Base-by-base conservation (phyloP, 2,797 vertebrate genomes). In the Todus mexicanus region DNA sequence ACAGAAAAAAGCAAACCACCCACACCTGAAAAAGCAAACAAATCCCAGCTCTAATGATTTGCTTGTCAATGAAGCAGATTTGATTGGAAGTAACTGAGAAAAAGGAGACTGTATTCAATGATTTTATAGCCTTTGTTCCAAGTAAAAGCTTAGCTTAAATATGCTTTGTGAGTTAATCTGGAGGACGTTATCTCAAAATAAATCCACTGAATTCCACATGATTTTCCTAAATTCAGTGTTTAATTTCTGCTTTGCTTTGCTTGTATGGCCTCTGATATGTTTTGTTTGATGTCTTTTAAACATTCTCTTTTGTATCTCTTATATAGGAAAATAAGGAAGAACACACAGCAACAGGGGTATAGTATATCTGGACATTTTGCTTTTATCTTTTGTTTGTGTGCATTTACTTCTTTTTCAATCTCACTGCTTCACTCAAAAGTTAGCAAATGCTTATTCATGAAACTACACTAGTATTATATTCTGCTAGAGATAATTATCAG, bases 311-410 rank as follows among this genome's bases (percentile, higher is more conserved):
- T 84, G 6, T 56, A 10, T 88, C 27, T 91, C 35, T 79, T 38
- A 15, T 53, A 7, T 35, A 96, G 96, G 94, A 95, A 84, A 66
- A 12, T 31, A 54, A 91, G 45, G 89, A 93, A 94, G 95, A 93
- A 22, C 54, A 93, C 23, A 64, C 43, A 73, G 84, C 37, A 74
- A n/a, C 92, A 94, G 94, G 35, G 95, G 94, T 96, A 94, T 33
- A 82, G 89, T 95, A 92, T 56, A 86, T 59, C 48, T 43, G 45
- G 48, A 68, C 20, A 48, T 72, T 90, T 76, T 87, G 14, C 38
- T 70, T 71, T 42, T 45, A n/a, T 31, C 16, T 81, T 65, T 87
- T 81, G 53, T 79, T 86, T 90, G 63, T 38, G n/a, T 86, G 60
- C 29, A 59, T 85, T 89, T 71, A 29, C 47, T 84, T 82, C 15